Conservation (phyloP, 1,140 invertebrate species). For the Drosophila asahinai region DNA sequence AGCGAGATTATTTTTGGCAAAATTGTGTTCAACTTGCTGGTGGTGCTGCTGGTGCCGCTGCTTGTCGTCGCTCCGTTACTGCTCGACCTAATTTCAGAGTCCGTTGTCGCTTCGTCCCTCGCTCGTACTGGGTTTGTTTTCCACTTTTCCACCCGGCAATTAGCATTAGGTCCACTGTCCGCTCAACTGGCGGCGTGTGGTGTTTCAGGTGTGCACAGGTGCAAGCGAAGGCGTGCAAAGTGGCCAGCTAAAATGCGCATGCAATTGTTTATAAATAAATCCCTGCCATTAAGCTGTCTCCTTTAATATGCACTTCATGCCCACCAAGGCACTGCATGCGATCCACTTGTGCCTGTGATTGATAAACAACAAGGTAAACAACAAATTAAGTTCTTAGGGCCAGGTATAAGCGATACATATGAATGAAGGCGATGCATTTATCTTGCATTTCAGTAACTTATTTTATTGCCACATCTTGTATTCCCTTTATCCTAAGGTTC, state of each 20-base stretch:
- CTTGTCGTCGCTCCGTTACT: slow-evolving; percentile 30
- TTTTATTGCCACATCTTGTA: not conserved
- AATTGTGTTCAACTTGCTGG: slow-evolving; percentile 56
- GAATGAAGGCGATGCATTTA: not conserved
- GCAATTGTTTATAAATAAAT: slow-evolving; percentile 48
- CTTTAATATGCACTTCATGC: slow-evolving; percentile 33
- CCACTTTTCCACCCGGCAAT: slow-evolving; percentile 26
- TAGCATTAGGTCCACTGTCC: slow-evolving; percentile 28
- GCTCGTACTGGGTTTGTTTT: slow-evolving; percentile 13
- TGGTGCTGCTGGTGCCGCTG: not conserved
- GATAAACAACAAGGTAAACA: slow-evolving; percentile 12
- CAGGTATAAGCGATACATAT: not conserved
- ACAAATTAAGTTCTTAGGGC: slow-evolving; percentile 18
- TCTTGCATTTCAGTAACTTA: not conserved
- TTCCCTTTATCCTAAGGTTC: not conserved
- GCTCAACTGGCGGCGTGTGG: slow-evolving; percentile 4
- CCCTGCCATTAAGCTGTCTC: slow-evolving; percentile 31
- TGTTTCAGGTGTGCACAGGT: slow-evolving; percentile 16
- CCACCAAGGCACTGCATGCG: slow-evolving; percentile 11
- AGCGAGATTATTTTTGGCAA: slow-evolving; percentile 79
- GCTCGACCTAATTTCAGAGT: slow-evolving; percentile 71
- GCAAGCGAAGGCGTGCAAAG: slow-evolving; percentile 30
- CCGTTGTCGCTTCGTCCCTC: slow-evolving; percentile 29
- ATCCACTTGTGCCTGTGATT: slow-evolving; percentile 10
- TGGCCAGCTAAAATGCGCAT: slow-evolving; percentile 40